Evolutionary conservation across 2,797 vertebrate species (phyloP), one percentile per base, ranked within the genome.

Genomic region (Notoglanidium macrostoma): DNA sequence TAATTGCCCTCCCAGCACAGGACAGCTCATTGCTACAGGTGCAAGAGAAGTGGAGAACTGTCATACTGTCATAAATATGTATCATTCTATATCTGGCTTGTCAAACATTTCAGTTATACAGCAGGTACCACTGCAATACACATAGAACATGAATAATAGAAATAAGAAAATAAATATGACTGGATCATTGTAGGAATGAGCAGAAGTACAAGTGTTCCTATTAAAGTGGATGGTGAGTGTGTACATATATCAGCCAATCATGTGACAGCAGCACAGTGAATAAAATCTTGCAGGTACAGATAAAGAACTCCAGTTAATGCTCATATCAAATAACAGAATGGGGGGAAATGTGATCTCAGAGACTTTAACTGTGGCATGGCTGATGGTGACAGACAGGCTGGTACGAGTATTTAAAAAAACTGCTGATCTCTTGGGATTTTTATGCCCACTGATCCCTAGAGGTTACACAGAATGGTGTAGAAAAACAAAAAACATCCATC

Each of bases 11-110:
- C 77, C 86, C 88, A 87, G 57, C 65, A 88, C 82, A 87, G 81
- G 70, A 86, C 77, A 85, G 83, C 82, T 89, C 88, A 89, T 85
- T 83, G 54, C 81, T 92, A 73, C 85, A 89, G 87, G 88, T 91
- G 88, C 87, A 81, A 87, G 76, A 89, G 79, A 81, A 54, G 35
- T 19, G 55, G 40, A 61, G 65, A 59, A 86, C 85, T 79, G 19
- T 65, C 84, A 74, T 74, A 29, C 23, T 19, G 14, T 85, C 51
- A 78, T 19, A 83, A 79, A 78, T 85, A 88, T 83, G 63, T 86
- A 80, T 85, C 79, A 84, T 84, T 23, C n/a, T 49, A 77, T 74
- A 67, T 35, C 73, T 68, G 51, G 5, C 9, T 32, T 80, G 55
- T 80, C 55, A 61, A 26, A 54, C 10, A 23, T 19, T 70, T 55